Evolutionary conservation across 2,113 vertebrate genomes (phyloP).

Genomic region (Bettongia penicillata): DNA sequence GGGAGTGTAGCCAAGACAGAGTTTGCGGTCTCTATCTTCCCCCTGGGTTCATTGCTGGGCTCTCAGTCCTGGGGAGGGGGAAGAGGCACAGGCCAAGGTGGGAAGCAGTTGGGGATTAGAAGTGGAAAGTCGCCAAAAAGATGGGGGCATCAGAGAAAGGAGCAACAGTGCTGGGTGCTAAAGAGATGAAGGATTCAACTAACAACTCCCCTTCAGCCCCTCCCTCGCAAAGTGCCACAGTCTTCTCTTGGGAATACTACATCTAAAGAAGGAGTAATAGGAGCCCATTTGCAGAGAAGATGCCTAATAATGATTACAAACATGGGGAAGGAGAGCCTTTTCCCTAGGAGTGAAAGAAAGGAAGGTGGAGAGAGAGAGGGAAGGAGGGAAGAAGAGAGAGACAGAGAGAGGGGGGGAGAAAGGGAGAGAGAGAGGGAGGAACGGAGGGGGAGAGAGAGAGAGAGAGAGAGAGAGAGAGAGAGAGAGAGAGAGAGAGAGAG

Average conservation of each 20-base stretch:
- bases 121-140: no score
- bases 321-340: not conserved
- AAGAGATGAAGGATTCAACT: not conserved
- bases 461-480: not conserved
- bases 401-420: no score
- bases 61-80: no score
- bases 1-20: no score
- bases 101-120: not conserved
- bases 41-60: no score
- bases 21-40: no score
- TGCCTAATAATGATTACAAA: not conserved
- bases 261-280: no score
- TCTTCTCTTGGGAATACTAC: not conserved
- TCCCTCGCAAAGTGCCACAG: not conserved
- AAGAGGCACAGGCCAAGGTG: not conserved
- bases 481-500: not conserved
- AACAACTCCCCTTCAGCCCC: not conserved
- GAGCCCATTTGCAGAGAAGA: not conserved
- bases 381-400: accelerated
- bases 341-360: not conserved
- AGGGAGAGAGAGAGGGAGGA: not conserved
- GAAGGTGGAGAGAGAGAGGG: not conserved
- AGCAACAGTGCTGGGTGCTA: not conserved
- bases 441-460: no score
- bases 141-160: accelerated